Evolutionary conservation across 2,113 vertebrate genomes (phyloP).

Genomic region (Podiceps cristatus): DNA sequence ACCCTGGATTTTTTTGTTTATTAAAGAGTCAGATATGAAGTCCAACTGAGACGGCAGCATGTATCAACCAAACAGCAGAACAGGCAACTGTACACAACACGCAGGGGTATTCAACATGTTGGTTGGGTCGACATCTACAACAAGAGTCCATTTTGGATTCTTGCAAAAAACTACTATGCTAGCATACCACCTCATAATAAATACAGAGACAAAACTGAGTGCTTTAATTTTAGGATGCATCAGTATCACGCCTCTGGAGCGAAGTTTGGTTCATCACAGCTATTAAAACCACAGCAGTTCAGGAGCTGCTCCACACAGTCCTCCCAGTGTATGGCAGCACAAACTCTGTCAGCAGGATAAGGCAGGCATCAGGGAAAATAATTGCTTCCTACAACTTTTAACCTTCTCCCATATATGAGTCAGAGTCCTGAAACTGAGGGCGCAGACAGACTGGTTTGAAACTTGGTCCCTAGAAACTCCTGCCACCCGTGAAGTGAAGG

Average conservation of each 20-base stretch:
- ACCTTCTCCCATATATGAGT: background rate
- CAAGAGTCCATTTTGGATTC: background rate
- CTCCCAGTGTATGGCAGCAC: rapidly evolving
- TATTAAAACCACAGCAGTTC: background rate
- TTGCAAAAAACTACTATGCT: background rate
- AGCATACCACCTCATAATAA: background rate
- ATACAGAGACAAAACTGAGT: background rate
- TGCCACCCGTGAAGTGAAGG: background rate
- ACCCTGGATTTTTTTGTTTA: background rate
- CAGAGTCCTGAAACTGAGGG: background rate
- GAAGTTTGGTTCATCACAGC: background rate
- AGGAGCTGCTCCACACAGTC: background rate
- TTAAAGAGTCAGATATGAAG: background rate
- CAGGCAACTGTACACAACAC: background rate
- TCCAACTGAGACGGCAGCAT: background rate
- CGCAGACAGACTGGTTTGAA: background rate
- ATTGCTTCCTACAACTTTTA: background rate
- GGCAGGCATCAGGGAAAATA: background rate
- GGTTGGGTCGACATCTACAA: background rate
- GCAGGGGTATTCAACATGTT: background rate
- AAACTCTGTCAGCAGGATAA: background rate
- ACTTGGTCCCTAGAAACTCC: background rate
- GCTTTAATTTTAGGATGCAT: background rate
- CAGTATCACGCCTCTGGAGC: background rate
- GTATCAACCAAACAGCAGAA: background rate